Conservation (phyloP, 2,797 vertebrate species). For the Xenentodon cancila region DNA sequence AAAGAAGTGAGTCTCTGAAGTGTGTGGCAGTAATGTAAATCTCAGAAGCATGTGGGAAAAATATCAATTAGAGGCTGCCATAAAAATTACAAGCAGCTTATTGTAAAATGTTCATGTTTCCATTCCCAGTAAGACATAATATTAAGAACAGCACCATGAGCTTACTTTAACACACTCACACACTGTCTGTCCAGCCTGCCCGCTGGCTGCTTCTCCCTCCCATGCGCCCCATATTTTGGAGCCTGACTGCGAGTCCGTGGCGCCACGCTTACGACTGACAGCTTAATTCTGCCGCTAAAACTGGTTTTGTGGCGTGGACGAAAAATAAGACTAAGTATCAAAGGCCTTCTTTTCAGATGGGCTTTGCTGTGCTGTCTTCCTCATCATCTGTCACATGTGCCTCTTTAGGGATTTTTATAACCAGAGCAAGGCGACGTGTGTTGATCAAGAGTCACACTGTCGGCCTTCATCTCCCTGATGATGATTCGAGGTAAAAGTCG, state of each 20-base stretch:
- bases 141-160: slow-evolving; percentile 47
- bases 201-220: slow-evolving; percentile 20
- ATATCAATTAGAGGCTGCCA: slow-evolving; percentile 61
- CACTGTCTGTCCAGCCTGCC: slow-evolving; percentile 44
- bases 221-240: slow-evolving; percentile 58
- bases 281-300: slow-evolving; percentile 72
- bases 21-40: slow-evolving; percentile 54
- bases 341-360: slow-evolving; percentile 61
- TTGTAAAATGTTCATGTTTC: slow-evolving; percentile 67
- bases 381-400: slow-evolving; percentile 74
- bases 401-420: slow-evolving; percentile 72
- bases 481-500: slow-evolving; percentile 72
- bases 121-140: slow-evolving; percentile 62
- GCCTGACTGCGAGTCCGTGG: slow-evolving; percentile 68
- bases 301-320: slow-evolving; percentile 69
- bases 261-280: slow-evolving; percentile 77
- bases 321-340: slow-evolving; percentile 67
- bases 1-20: slow-evolving; percentile 44
- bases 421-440: slow-evolving; percentile 47
- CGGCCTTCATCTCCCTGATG: slow-evolving; percentile 56
- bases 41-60: slow-evolving; percentile 70
- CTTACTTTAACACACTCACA: slow-evolving; percentile 64
- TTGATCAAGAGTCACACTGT: slow-evolving; percentile 50
- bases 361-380: slow-evolving; percentile 62
- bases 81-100: slow-evolving; percentile 68